Conservation (phyloP, 2,113 vertebrate genomes). For the Egretta garzetta region DNA sequence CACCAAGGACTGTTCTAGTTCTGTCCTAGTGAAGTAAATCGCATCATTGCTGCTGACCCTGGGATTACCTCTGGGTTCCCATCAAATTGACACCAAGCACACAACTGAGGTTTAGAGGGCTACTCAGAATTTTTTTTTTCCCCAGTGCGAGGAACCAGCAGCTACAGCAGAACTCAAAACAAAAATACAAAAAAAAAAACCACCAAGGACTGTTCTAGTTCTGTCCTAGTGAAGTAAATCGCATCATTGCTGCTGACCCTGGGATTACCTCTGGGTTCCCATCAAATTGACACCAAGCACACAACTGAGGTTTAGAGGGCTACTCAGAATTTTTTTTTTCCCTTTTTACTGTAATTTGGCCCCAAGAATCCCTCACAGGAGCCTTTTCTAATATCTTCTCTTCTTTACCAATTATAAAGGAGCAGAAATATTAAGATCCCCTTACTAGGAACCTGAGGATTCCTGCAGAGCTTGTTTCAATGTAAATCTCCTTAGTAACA, state of each 20-base stretch:
- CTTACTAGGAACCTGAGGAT: slow-evolving; percentile 39
- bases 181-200: neutral
- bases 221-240: neutral
- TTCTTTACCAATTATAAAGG: neutral
- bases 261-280: neutral
- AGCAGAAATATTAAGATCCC: slow-evolving; percentile 11
- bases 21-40: neutral
- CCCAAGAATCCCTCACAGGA: neutral
- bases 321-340: neutral
- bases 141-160: neutral
- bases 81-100: neutral
- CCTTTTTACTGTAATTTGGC: neutral
- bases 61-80: neutral
- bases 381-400: neutral
- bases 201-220: neutral
- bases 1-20: neutral
- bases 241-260: neutral
- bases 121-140: too few species aligned
- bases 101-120: neutral
- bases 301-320: neutral
- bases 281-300: neutral
- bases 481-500: slow-evolving; percentile 69
- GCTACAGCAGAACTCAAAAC: neutral
- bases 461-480: slow-evolving; percentile 54
- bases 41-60: neutral